These are phyloP conservation scores for Australoheros scitulus DNA, from an alignment of 2,113 vertebrate genomes.

Conservation along the genomic window DNA sequence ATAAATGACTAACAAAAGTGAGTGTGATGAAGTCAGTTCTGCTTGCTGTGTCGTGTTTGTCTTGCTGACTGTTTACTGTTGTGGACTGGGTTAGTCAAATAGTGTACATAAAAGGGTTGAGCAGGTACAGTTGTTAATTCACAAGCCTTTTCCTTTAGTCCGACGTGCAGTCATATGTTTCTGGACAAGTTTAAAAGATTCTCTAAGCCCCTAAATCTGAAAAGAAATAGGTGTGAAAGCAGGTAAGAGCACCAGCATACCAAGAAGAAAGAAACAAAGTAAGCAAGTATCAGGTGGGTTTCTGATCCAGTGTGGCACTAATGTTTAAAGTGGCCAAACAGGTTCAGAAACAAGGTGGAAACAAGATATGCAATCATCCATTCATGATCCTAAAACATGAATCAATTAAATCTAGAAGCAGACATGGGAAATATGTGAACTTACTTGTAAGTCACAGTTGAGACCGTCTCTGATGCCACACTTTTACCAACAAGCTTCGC, in stretches of 20 bases:
- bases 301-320: not conserved
- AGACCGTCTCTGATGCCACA: conserved; percentile 89
- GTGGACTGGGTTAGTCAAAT: conserved; percentile 39
- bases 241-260: conserved; percentile 53
- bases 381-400: not conserved
- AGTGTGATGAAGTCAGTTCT: not conserved
- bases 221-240: conserved; percentile 60
- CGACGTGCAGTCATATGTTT: conserved; percentile 63
- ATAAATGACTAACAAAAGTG: not conserved
- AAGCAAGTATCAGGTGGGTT: not conserved
- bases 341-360: not conserved
- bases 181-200: conserved; percentile 68
- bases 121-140: conserved; percentile 29
- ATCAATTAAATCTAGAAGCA: not conserved
- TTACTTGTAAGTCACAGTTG: conserved; percentile 92
- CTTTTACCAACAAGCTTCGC: conserved; percentile 91
- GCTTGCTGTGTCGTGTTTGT: conserved; percentile 5
- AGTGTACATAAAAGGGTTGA: conserved; percentile 5
- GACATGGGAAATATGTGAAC: conserved; percentile 59
- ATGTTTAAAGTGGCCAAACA: conserved; percentile 1
- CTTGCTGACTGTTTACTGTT: conserved; percentile 34
- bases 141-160: conserved; percentile 48
- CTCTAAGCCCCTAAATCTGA: conserved; percentile 81
- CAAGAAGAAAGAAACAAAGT: conserved; percentile 31
- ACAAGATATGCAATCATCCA: not conserved